Percentiles rank a stretch among this genome's conserved stretches.
Conservation (phyloP, 2,888 invertebrate genomes). For the Leistus spinibarbis region DNA sequence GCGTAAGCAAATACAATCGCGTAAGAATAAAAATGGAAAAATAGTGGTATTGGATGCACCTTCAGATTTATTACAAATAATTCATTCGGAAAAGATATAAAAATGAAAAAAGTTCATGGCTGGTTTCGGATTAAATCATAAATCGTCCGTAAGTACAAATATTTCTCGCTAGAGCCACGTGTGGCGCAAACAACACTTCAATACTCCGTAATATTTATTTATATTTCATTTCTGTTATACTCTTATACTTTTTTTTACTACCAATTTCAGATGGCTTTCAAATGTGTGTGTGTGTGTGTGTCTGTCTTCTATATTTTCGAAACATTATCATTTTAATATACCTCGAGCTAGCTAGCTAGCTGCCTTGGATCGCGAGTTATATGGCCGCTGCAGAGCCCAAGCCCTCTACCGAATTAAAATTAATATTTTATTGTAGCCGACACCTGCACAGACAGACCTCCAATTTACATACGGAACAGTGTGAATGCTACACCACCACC, state of each 20-base stretch:
- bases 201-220: conserved; percentile 10
- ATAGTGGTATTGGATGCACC: background rate
- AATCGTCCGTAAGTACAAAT: conserved; percentile 28
- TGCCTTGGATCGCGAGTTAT: background rate
- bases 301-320: conserved; percentile 28
- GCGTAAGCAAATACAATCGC: too few species aligned
- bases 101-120: background rate
- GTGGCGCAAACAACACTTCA: conserved; percentile 19
- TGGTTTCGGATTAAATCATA: conserved; percentile 21
- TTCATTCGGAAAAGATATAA: conserved; percentile 1
- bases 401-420: conserved; percentile 27
- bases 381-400: conserved; percentile 2
- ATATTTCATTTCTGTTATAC: background rate
- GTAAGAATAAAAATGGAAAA: too few species aligned
- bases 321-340: conserved; percentile 34
- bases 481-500: conserved; percentile 22
- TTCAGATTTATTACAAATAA: conserved; percentile 7
- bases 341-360: background rate
- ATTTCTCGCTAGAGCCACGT: conserved; percentile 10
- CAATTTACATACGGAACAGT: conserved; percentile 25
- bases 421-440: conserved; percentile 34
- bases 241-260: conserved; percentile 26
- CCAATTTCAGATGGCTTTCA: conserved; percentile 13
- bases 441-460: conserved; percentile 22
- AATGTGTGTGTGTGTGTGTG: background rate